Evolutionary conservation across 30 jellyfish, hydroid and myxozoan species (phyloP), one percentile per base, ranked within the genome.

Genomic region (Nemopilema nomurai): DNA sequence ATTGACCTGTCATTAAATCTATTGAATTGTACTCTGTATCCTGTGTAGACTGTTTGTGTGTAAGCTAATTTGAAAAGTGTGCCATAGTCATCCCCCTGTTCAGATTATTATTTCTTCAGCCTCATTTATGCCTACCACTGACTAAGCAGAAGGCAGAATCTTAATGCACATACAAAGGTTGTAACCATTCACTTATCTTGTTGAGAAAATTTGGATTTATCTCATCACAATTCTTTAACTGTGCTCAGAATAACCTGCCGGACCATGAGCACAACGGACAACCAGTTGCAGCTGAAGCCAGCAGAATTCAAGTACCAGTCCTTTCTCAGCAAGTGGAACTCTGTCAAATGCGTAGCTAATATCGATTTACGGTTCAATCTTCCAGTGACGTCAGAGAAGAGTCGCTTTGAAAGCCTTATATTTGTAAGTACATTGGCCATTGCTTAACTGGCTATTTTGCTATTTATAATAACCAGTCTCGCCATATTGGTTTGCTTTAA

Each of bases 291-390:
- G 24, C 32, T 89, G 65, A 71, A 80, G 28, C 98, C 97, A 27
- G 98, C 97, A 1, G 96, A 89, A 32, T 78, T 69, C 80, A 85
- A 86, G 29, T 83, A 69, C 75, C 98, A 93, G 62, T 19, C 79
- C 21, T 93, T 93, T 69, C 57, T 89, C 18, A 50, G 65, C 70
- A 93, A 78, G 23, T 93, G 98, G 98, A 85, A 88, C 69, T 53
- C 94, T 21, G 90, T 92, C 19, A 77, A 77, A 27, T 69, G 96
- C 22, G 62, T 76, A 19, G 87, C 91, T 18, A 91, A 89, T 89
- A 73, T 93, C 27, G 86, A 93, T 77, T 85, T 88, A 16, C 72
- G 71, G 31, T 84, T 86, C 41, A 76, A 79, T 74, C 83, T 93
- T 53, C 98, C 97, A 28, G 86, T 67, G 27, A 69, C 97, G 28